Percentiles rank a stretch among this genome's conserved stretches.
Evolutionary conservation across 2,888 invertebrate species (phyloP).

Genomic region (Euphydryas editha): DNA sequence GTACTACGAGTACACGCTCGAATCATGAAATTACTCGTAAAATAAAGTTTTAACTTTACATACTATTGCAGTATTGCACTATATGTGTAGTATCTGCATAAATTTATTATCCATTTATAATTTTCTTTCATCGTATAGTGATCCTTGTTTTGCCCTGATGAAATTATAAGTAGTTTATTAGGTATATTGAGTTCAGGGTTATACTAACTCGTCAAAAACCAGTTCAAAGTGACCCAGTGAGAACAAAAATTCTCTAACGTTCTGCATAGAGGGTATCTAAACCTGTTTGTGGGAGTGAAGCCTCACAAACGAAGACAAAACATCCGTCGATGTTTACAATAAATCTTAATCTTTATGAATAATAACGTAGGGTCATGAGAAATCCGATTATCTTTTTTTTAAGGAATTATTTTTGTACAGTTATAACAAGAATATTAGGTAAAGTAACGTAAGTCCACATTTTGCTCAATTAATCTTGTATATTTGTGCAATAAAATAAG

Average conservation of each 20-base stretch:
- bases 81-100: no score
- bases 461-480: no score
- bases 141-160: background rate
- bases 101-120: background rate
- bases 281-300: slow-evolving; percentile 19
- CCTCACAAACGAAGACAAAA: slow-evolving; percentile 17
- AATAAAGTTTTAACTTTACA: no score
- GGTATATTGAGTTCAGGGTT: background rate
- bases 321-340: slow-evolving; percentile 8
- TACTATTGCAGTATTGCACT: background rate
- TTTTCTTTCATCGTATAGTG: background rate
- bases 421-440: no score
- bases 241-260: slow-evolving; percentile 11
- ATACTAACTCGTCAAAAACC: slow-evolving; percentile 11
- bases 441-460: no score
- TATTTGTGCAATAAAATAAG: no score
- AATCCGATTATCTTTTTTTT: no score
- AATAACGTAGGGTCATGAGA: no score
- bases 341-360: background rate
- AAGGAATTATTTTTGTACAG: no score
- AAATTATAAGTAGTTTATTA: background rate
- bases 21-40: no score
- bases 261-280: slow-evolving; percentile 13
- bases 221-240: slow-evolving; percentile 18
- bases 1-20: no score